Evolutionary conservation across 2,888 invertebrate genomes (phyloP), one percentile per base, ranked within the genome.

Genomic region (Troglohyphantes excavatus): DNA sequence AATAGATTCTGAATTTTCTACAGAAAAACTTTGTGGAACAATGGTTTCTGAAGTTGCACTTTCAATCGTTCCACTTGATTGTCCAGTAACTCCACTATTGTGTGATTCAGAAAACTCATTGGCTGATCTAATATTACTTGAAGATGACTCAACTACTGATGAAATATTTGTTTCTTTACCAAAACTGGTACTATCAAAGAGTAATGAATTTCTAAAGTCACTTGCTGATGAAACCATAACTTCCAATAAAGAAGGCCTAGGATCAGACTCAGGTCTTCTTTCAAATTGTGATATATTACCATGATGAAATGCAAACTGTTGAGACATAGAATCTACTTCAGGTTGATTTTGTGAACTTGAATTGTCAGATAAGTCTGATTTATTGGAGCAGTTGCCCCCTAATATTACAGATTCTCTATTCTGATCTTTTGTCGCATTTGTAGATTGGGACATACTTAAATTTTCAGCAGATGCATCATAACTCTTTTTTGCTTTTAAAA

Each of bases 181-280:
- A 73, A 78, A 86, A 61, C 21, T 70, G 29, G 26, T 82, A 29
- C 43, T 63, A 29, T 86, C 85, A 68, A 53, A 67, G 21, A 86
- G 46, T 23, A 86, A 78, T 39, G 85, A 86, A 70, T 86, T 86
- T 78, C 85, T 78, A 61, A 86, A 86, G 43, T 86, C 85, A 86
- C 85, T 86, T 26, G 85, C 85, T 39, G 85, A 86, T 39, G 85
- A 86, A 26, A 78, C 85, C 21, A 86, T 86, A 13, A 86, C 78
- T 68, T 86, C 85, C 68, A 86, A 78, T 68, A 86, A 86, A 53
- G 85, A 86, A 39, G 85, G 85, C 13, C 85, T 67, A 26, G 78
- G 39, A 70, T 53, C 21, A 46, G 82, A 17, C 43, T 26, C 26
- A 23, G 6, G 6, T 26, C 19, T 39, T 23, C 61, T 23, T n/a